Evolutionary conservation across 2,888 invertebrate species (phyloP), one percentile per base, ranked within the genome.

Genomic region (Aphrophora alni): DNA sequence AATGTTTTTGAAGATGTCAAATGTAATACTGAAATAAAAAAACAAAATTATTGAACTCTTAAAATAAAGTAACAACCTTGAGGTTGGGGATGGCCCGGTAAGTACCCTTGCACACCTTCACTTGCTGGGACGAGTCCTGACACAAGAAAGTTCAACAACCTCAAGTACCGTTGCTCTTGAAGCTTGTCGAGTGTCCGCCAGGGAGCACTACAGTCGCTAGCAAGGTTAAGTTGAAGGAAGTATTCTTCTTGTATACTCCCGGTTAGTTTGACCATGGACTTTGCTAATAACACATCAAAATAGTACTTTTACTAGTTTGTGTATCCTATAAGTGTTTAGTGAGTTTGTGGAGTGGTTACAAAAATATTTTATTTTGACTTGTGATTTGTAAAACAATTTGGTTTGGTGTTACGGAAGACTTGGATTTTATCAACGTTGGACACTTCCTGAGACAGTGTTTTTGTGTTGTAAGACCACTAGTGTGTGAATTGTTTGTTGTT

Each of bases 191-290:
- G 59, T 59, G 59, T 5, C 59, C 59, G 59, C 59, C 21, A 59
- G 59, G 59, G 59, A 59, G 59, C 59, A 21, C 59, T 59, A n/a
- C 21, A 59, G 59, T 59, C 59, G 59, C 59, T 59, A 2, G 14
- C 59, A 59, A 59, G 59, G 59, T 59, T 59, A 59, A 59, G 59
- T 59, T 59, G 59, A 59, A 59, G 59, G 59, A 59, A 59, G 59
- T 59, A 21, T 21, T 59, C n/a, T 59, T 59, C 59, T 59, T 59
- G 59, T 12, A 59, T 5, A 21, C 59, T 59, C 59, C 59, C 21
- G 59, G 59, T 59, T 59, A 59, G 59, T 59, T 59, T 59, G 10
- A 59, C 59, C 21, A 59, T 21, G 21, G 21, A 59, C 59, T 21
- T 59, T 59, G 59, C 59, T 59, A 59, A 59, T 59, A 21, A 59